Evolutionary conservation across 2,113 vertebrate genomes (phyloP).

Genomic region (Tragulus kanchil): DNA sequence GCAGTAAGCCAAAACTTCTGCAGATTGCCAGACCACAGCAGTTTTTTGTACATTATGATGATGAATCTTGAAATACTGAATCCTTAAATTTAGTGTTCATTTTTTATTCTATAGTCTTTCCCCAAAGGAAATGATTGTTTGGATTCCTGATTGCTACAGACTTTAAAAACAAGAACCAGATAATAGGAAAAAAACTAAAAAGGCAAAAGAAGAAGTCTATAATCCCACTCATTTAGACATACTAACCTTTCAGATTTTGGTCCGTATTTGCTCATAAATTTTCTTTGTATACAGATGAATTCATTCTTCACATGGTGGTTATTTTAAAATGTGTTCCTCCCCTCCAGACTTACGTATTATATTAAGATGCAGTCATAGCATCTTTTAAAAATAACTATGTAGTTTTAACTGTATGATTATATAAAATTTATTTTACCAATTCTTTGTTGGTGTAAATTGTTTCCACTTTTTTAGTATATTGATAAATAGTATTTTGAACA

Average conservation of each 20-base stretch:
- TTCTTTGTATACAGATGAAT: background rate
- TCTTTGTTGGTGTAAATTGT: constrained; percentile 14
- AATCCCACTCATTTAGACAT: background rate
- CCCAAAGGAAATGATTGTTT: constrained; percentile 3
- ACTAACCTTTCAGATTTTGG: constrained; percentile 1
- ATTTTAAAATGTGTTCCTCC: constrained; percentile 10
- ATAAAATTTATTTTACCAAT: constrained; percentile 8
- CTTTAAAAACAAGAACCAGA: background rate
- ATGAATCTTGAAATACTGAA: constrained; percentile 35
- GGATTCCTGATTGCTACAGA: constrained; percentile 7
- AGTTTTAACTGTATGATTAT: constrained; percentile 5
- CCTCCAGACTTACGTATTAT: too few species aligned
- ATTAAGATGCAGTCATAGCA: background rate
- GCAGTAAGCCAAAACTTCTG: background rate
- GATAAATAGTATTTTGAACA: background rate
- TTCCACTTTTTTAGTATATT: background rate
- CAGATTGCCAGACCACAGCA: background rate
- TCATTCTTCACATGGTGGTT: background rate
- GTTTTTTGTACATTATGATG: background rate
- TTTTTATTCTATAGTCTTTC: constrained; percentile 44
- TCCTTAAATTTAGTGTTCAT: background rate
- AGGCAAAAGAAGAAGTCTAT: background rate
- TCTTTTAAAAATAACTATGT: constrained; percentile 19
- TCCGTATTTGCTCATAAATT: background rate
- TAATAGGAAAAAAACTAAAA: constrained; percentile 33